phyloP scores from a whole-genome alignment of 1,140 invertebrate species.

The Ips typographus region DNA sequence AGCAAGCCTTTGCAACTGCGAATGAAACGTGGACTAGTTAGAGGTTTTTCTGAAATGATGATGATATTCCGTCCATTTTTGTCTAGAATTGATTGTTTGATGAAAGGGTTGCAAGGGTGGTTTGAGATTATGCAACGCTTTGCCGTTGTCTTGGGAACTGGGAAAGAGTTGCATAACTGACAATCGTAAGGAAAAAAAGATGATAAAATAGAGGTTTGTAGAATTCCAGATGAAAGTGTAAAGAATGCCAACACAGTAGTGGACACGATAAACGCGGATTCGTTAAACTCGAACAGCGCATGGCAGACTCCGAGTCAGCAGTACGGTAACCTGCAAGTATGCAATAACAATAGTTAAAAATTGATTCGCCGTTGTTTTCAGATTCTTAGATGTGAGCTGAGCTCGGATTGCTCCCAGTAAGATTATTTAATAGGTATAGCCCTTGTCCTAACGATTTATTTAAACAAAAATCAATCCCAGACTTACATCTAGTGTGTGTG shows the following conservation, averaged over 20 bases:
- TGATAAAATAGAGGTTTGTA: conserved; percentile 42
- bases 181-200: conserved; percentile 10
- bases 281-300: conserved; percentile 54
- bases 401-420: conserved; percentile 34
- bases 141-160: too few relatives aligned
- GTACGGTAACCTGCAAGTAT: conserved; percentile 47
- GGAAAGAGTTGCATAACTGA: too few relatives aligned
- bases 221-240: conserved; percentile 57
- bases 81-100: too few relatives aligned
- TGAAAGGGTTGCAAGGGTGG: too few relatives aligned
- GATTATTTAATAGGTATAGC: conserved; percentile 37
- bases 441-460: conserved; percentile 40
- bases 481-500: background rate
- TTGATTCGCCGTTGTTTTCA: conserved; percentile 43
- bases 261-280: conserved; percentile 53
- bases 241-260: conserved; percentile 59
- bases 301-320: conserved; percentile 49
- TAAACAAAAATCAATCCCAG: conserved; percentile 23
- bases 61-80: too few relatives aligned
- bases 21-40: too few relatives aligned
- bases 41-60: too few relatives aligned
- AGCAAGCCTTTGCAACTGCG: too few relatives aligned
- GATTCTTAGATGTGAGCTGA: conserved; percentile 44
- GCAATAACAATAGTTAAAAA: conserved; percentile 46
- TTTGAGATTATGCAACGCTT: too few relatives aligned